Percentiles rank a stretch among this genome's conserved stretches.
Conservation (phyloP, 2,113 vertebrate genomes). For the Empidonax traillii region DNA sequence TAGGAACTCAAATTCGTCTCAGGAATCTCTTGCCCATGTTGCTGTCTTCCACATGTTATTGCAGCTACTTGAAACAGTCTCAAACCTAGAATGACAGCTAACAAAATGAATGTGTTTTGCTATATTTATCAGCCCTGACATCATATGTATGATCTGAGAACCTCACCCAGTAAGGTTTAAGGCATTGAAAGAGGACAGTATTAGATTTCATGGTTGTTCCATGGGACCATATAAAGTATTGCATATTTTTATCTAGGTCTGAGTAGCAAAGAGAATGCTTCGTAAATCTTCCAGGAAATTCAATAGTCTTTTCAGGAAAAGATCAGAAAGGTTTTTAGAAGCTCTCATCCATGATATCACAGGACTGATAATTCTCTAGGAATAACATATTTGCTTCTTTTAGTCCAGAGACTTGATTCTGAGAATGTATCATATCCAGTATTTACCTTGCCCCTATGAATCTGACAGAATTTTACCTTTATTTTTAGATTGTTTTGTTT, state of each 20-base stretch:
- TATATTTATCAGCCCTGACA: background rate
- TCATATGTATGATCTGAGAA: background rate
- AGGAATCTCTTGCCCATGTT: background rate
- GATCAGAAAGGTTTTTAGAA: background rate
- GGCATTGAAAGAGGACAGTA: background rate
- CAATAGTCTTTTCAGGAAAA: background rate
- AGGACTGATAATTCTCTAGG: background rate
- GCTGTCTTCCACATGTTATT: background rate
- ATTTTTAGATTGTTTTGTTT: too few species aligned
- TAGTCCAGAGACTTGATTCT: background rate
- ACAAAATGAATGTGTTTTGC: background rate
- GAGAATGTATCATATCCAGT: background rate
- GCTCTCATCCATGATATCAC: background rate
- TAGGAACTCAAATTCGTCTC: background rate
- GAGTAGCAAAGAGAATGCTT: background rate
- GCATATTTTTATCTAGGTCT: background rate
- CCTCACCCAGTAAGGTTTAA: background rate
- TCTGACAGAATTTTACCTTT: background rate
- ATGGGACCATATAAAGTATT: background rate
- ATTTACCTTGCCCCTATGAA: background rate
- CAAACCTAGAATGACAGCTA: background rate
- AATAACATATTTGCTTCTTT: background rate
- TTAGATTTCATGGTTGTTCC: background rate
- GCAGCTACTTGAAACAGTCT: background rate
- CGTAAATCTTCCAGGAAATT: background rate